Percentiles rank a stretch among this genome's conserved stretches.
Conservation (phyloP, 2,888 invertebrate genomes). For the Netelia melanura region DNA sequence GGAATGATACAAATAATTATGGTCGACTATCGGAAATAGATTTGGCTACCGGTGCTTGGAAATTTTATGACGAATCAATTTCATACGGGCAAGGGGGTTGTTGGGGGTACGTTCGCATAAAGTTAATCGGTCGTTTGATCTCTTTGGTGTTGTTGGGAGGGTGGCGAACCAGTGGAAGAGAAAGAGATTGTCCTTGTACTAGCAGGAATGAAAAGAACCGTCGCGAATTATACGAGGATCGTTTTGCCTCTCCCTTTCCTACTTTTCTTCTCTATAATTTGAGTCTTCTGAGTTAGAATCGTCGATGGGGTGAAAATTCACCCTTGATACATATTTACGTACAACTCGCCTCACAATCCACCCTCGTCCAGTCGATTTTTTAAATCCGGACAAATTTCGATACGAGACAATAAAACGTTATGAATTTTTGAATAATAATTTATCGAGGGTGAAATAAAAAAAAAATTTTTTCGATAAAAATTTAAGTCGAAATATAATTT, state of each 20-base stretch:
- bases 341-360: background rate
- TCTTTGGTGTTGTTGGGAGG: constrained; percentile 48
- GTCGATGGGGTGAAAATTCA: constrained; percentile 43
- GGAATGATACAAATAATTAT: constrained; percentile 38
- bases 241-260: background rate
- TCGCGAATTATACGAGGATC: constrained; percentile 37
- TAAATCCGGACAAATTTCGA: no score
- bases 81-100: constrained; percentile 11
- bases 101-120: constrained; percentile 52
- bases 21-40: constrained; percentile 8
- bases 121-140: constrained; percentile 77
- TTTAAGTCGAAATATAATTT: no score
- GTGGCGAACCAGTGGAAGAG: constrained; percentile 32
- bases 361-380: no score
- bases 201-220: constrained; percentile 49
- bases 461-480: no score
- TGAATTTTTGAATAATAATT: no score
- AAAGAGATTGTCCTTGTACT: constrained; percentile 43
- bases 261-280: constrained; percentile 16
- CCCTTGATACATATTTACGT: constrained; percentile 31
- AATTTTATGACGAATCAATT: constrained; percentile 53
- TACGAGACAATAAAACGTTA: no score
- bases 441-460: no score
- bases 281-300: constrained; percentile 24
- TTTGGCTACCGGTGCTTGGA: constrained; percentile 35